Percentiles rank a stretch among this genome's conserved stretches.
These are phyloP conservation scores for Heteromyza rotundicornis DNA, from an alignment of 2,888 invertebrate genomes.

Conservation along the genomic window DNA sequence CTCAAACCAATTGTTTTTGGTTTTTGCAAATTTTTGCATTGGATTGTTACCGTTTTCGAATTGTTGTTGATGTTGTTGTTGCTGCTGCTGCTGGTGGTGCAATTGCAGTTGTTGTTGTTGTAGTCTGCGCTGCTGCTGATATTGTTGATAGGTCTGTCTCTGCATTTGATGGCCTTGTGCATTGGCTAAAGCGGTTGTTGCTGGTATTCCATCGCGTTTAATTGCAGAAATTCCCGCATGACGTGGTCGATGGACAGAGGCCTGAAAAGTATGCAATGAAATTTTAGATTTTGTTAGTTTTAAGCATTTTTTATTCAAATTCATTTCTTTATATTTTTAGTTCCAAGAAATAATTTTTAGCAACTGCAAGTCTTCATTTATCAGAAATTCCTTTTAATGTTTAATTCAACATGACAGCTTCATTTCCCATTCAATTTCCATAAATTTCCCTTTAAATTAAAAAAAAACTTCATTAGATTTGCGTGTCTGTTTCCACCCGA, in stretches of 20 bases:
- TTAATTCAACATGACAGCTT: too few relatives aligned
- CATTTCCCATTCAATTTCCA: too few relatives aligned
- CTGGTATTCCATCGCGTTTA: constrained; percentile 39
- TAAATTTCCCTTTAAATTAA: too few relatives aligned
- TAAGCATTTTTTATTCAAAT: neutral
- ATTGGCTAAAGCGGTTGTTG: constrained; percentile 14
- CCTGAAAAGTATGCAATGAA: constrained; percentile 34
- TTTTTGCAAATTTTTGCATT: constrained; percentile 14
- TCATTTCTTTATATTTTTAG: too few relatives aligned
- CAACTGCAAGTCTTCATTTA: too few relatives aligned
- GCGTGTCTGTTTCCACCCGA: too few relatives aligned
- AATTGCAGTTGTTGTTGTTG: constrained; percentile 38
- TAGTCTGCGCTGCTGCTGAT: constrained; percentile 34
- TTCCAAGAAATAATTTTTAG: too few relatives aligned
- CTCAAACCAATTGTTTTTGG: constrained; percentile 19
- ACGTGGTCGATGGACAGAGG: constrained; percentile 52
- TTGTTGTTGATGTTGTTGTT: constrained; percentile 22
- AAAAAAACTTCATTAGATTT: too few relatives aligned
- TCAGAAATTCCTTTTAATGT: too few relatives aligned
- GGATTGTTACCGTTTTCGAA: constrained; percentile 10
- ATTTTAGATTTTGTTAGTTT: neutral
- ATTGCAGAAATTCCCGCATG: constrained; percentile 47
- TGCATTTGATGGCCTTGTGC: constrained; percentile 15
- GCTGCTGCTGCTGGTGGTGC: constrained; percentile 28
- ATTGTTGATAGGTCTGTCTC: constrained; percentile 36